These are phyloP conservation scores for Acanthiza pusilla DNA, from an alignment of 2,797 vertebrate genomes.

Conservation along the genomic window DNA sequence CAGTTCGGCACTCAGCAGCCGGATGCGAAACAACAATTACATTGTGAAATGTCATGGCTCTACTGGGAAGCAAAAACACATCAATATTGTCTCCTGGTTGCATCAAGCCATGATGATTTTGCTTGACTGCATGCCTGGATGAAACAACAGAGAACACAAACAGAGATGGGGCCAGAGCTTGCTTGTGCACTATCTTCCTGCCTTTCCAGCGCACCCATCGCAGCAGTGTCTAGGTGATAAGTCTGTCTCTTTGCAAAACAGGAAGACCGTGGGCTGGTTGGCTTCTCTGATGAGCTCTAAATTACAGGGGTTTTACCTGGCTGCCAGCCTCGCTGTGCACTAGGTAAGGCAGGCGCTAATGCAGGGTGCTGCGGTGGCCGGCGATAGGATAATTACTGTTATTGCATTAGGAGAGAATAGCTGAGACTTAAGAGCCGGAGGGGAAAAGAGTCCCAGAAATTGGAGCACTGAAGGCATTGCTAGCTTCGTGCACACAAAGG, in stretches of 20 bases:
- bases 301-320: conserved; percentile 23
- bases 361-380: background rate
- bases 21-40: background rate
- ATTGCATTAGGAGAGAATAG: conserved; percentile 23
- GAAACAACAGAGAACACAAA: background rate
- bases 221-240: background rate
- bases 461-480: background rate
- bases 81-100: conserved; percentile 13
- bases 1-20: background rate
- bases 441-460: conserved; percentile 18
- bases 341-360: background rate
- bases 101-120: conserved; percentile 2
- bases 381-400: conserved; percentile 43
- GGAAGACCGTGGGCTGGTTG: conserved; percentile 21
- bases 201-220: background rate
- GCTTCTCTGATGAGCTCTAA: conserved; percentile 32
- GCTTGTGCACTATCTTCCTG: background rate
- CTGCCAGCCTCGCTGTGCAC: background rate
- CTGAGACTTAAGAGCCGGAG: background rate
- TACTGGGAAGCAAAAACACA: background rate
- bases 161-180: background rate
- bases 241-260: conserved; percentile 12
- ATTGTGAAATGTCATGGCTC: background rate
- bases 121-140: background rate
- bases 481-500: conserved; percentile 17